Conservation (phyloP, 37 sponge, comb jelly and placozoan genomes). For the Hexactinellida sp. region DNA sequence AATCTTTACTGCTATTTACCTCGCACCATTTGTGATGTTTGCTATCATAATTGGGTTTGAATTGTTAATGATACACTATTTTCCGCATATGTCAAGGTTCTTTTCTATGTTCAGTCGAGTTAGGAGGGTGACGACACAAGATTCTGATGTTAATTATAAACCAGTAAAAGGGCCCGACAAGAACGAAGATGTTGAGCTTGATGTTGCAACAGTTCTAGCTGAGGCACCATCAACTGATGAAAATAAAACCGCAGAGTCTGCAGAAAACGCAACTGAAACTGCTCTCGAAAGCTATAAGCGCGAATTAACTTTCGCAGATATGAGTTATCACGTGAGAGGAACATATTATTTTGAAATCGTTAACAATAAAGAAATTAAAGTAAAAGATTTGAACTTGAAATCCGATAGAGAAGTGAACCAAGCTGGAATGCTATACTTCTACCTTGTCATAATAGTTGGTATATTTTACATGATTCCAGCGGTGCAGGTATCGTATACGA, state of each 20-base stretch:
- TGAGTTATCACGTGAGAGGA: not conserved
- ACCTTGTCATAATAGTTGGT: slow-evolving; percentile 11
- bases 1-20: not conserved
- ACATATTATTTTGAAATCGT: not conserved
- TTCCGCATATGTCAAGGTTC: not conserved
- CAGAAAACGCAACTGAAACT: not conserved
- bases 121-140: not conserved
- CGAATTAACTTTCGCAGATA: not conserved
- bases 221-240: not conserved
- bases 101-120: not conserved
- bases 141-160: not conserved
- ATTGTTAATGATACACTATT: not conserved
- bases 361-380: not conserved
- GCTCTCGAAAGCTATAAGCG: not conserved
- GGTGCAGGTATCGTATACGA: not conserved
- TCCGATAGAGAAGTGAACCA: not conserved
- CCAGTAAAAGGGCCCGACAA: not conserved
- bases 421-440: not conserved
- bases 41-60: slow-evolving; percentile 7
- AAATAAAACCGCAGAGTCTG: not conserved
- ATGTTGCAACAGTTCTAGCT: not conserved
- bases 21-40: not conserved
- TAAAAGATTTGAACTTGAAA: not conserved
- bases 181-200: not conserved
- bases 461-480: not conserved